Conservation (phyloP, 1,140 invertebrate genomes). For the Batillaria attramentaria region DNA sequence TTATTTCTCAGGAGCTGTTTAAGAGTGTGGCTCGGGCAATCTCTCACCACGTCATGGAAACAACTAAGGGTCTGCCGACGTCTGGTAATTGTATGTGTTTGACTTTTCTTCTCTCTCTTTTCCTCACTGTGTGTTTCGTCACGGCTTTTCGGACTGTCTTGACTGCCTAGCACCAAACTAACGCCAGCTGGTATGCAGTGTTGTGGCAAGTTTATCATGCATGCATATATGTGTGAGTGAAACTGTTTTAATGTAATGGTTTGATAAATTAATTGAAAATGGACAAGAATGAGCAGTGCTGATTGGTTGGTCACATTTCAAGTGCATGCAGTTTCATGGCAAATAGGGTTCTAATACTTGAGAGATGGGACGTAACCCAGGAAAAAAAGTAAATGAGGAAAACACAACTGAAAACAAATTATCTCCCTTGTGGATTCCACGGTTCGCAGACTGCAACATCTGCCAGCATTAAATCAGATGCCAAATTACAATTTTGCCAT, state of each 20-base stretch:
- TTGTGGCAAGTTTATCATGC: not conserved
- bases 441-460: too few species aligned
- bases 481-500: too few species aligned
- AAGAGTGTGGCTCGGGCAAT: slow-evolving; percentile 55
- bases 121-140: not conserved
- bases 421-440: too few species aligned
- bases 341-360: too few species aligned
- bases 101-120: slow-evolving; percentile 11
- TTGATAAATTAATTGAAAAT: too few species aligned
- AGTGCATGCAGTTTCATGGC: too few species aligned
- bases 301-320: too few species aligned
- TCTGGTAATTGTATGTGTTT: slow-evolving; percentile 40
- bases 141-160: not conserved
- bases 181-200: not conserved
- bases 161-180: not conserved
- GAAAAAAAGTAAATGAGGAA: too few species aligned
- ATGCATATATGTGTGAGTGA: not conserved
- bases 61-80: slow-evolving; percentile 45
- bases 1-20: slow-evolving; percentile 57
- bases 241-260: not conserved
- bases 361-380: too few species aligned
- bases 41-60: slow-evolving; percentile 50
- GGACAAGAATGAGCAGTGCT: too few species aligned
- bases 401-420: too few species aligned
- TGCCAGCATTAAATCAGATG: too few species aligned